Percentiles rank a stretch among this genome's conserved stretches.
Conservation (phyloP, 2,888 invertebrate species). For the Notodonta dromedarius region DNA sequence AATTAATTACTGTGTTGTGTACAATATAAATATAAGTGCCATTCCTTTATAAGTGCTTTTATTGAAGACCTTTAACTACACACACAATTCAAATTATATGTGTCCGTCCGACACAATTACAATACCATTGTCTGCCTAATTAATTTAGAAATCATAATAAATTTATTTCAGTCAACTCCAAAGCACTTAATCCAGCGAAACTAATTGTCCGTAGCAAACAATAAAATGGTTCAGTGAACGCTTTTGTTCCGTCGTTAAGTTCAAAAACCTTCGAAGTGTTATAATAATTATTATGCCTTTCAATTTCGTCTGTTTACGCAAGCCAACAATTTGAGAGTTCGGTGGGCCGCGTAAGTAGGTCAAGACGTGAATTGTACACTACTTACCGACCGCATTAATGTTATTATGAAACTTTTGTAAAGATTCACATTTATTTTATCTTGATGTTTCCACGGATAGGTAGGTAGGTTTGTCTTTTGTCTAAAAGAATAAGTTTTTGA, state of each 20-base stretch:
- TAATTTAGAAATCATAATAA: not conserved
- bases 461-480: too few species aligned
- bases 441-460: not conserved
- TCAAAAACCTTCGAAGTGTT: conserved; percentile 43
- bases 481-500: too few species aligned
- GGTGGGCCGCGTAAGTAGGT: conserved; percentile 48
- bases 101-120: too few species aligned
- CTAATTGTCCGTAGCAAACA: conserved; percentile 4
- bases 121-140: not conserved
- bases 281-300: conserved; percentile 47
- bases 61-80: too few species aligned
- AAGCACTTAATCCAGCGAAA: not conserved
- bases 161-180: not conserved
- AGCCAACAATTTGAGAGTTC: conserved; percentile 29
- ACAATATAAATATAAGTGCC: too few species aligned
- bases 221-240: conserved; percentile 10
- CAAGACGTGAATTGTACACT: conserved; percentile 37
- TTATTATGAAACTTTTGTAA: conserved; percentile 34
- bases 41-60: too few species aligned
- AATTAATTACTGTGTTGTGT: too few species aligned
- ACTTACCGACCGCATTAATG: conserved; percentile 3
- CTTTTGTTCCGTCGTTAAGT: conserved; percentile 10
- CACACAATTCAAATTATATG: too few species aligned
- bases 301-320: conserved; percentile 57
- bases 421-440: conserved; percentile 19